Conservation (phyloP, 2,797 vertebrate species). For the Pelodytes ibericus region DNA sequence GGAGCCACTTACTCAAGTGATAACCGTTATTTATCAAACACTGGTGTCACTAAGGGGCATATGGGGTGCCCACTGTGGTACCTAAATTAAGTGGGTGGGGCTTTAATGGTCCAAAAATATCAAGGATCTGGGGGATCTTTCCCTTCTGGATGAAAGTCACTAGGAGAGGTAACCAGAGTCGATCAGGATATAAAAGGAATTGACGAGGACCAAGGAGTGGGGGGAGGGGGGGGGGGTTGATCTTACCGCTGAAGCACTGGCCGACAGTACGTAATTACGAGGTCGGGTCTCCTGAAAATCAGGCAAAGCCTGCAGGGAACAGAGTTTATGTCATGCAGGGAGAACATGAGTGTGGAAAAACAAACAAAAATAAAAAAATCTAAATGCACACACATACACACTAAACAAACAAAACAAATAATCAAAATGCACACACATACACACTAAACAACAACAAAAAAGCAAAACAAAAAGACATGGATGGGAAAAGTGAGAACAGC, state of each 20-base stretch:
- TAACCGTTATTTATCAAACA: too few relatives aligned
- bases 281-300: conserved; percentile 97
- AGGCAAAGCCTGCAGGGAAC: conserved; percentile 82
- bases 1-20: too few relatives aligned
- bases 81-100: too few relatives aligned
- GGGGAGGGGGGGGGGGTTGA: conserved; percentile 28
- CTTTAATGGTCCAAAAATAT: too few relatives aligned
- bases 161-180: too few relatives aligned
- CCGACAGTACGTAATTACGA: conserved; percentile 95
- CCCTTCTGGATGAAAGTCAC: too few relatives aligned
- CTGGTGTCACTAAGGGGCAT: too few relatives aligned
- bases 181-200: background rate
- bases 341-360: conserved; percentile 20
- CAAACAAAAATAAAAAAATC: conserved; percentile 20
- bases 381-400: conserved; percentile 18
- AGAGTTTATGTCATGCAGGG: conserved; percentile 63
- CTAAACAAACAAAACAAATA: conserved; percentile 12
- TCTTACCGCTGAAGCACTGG: conserved; percentile 96
- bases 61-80: too few relatives aligned
- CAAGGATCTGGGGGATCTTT: too few relatives aligned
- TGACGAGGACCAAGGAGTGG: background rate
- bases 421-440: conserved; percentile 13
- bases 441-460: conserved; percentile 21
- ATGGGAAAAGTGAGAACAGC: background rate
- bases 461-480: background rate